These are phyloP conservation scores for Taxidea taxus DNA, from an alignment of 2,113 vertebrate genomes.

Conservation along the genomic window DNA sequence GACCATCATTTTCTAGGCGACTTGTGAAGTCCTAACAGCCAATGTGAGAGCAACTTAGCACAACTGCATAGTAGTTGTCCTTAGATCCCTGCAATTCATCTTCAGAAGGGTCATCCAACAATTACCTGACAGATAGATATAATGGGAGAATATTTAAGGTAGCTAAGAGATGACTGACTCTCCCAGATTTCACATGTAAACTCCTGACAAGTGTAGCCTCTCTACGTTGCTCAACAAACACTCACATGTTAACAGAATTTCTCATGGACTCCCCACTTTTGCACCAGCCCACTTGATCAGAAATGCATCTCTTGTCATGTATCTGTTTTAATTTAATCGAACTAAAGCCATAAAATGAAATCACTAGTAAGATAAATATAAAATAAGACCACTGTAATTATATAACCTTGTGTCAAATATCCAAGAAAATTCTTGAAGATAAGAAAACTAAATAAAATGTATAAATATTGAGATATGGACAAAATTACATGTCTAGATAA, in stretches of 20 bases:
- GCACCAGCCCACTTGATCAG: background rate
- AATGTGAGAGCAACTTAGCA: background rate
- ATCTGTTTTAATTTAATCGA: background rate
- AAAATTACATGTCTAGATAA: background rate
- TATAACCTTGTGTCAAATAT: background rate
- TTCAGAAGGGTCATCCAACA: background rate
- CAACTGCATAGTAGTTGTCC: too few species aligned
- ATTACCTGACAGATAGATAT: background rate
- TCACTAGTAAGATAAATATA: background rate
- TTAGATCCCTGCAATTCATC: background rate
- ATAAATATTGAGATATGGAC: background rate
- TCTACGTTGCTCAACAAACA: background rate
- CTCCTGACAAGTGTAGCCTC: background rate
- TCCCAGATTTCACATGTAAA: background rate
- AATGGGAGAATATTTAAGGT: background rate
- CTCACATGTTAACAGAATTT: background rate
- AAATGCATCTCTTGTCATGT: background rate
- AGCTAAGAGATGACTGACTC: background rate
- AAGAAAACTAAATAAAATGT: background rate
- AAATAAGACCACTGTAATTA: background rate
- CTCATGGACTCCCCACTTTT: background rate
- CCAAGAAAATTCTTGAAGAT: background rate
- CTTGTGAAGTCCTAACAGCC: background rate
- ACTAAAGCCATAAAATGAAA: background rate
- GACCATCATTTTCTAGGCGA: background rate